Evolutionary conservation across 2,888 invertebrate species (phyloP).

Genomic region (Eurois occulta): DNA sequence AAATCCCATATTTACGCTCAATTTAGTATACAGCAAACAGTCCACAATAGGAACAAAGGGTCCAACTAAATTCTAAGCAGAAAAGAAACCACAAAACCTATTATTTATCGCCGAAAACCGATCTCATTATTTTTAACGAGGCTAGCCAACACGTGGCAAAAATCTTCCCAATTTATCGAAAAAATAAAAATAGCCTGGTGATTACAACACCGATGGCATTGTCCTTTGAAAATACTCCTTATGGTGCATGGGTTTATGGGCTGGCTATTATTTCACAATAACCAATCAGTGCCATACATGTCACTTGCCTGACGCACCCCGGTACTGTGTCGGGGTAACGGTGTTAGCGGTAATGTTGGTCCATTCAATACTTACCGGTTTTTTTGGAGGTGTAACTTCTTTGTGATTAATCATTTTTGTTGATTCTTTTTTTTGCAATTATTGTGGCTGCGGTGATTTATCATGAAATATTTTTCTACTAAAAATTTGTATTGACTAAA

Average conservation of each 20-base stretch:
- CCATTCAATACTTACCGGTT: constrained; percentile 62
- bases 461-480: background rate
- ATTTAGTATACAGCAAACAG: constrained; percentile 61
- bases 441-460: background rate
- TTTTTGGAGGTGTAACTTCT: constrained; percentile 15
- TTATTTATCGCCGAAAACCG: constrained; percentile 81
- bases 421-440: background rate
- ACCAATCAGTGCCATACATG: constrained; percentile 87
- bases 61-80: constrained; percentile 68
- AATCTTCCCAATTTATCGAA: constrained; percentile 85
- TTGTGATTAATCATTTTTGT: constrained; percentile 24
- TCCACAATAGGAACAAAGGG: constrained; percentile 59
- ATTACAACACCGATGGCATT: constrained; percentile 73
- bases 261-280: constrained; percentile 86
- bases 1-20: constrained; percentile 58
- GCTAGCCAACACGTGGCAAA: constrained; percentile 79
- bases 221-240: constrained; percentile 67
- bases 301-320: constrained; percentile 86
- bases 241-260: constrained; percentile 74
- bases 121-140: constrained; percentile 89
- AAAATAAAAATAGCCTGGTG: constrained; percentile 79
- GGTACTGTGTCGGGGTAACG: constrained; percentile 65
- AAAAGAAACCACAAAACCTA: constrained; percentile 73
- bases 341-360: constrained; percentile 64
- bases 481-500: background rate